Evolutionary conservation across 2,888 invertebrate species (phyloP), one percentile per base, ranked within the genome.

Genomic region (Stenichneumon culpator): DNA sequence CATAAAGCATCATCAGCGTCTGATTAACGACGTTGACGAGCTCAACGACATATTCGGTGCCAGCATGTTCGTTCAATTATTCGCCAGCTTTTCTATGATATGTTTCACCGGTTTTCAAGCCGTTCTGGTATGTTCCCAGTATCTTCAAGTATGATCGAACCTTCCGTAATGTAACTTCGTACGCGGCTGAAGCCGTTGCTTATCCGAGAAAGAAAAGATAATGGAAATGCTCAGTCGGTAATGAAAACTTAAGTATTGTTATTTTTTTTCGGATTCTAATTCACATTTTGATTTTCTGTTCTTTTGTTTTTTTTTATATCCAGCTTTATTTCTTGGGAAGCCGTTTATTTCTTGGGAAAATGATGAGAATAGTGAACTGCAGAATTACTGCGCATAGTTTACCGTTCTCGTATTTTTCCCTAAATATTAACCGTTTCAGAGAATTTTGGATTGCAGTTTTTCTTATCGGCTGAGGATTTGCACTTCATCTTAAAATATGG

Each of bases 21-120:
- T 92, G 47, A 87, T 91, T 57, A 79, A 74, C 3, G 83, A 89
- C 44, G 84, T 89, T 9, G 82, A 89, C 7, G 87, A 90, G 50
- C 79, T 92, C 39, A 92, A 93, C 83, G 78, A 81, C 3, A 72
- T 90, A 14, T 92, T 90, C 52, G 90, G 89, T 70, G 73, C 87
- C 52, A 88, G 89, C 54, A 88, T 91, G 88, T 86, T 91, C 78
- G 88, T 89, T 67, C 93, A 93, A 86, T 87, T 93, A 65, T 79
- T 92, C n/a, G 89, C 89, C n/a, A 93, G 93, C 65, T 91, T 90
- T 57, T 88, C 89, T 63, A 91, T 92, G 77, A 92, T 93, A 82
- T 93, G 93, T 79, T 82, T 93, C 67, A 92, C 92, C 36, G 91
- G 93, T 77, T 93, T 93, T 78, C 93, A 93, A 86, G 90, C 91